These are phyloP conservation scores for Zoanthus gigantus DNA, from an alignment of 92 coral and sea anemone species.

Conservation along the genomic window DNA sequence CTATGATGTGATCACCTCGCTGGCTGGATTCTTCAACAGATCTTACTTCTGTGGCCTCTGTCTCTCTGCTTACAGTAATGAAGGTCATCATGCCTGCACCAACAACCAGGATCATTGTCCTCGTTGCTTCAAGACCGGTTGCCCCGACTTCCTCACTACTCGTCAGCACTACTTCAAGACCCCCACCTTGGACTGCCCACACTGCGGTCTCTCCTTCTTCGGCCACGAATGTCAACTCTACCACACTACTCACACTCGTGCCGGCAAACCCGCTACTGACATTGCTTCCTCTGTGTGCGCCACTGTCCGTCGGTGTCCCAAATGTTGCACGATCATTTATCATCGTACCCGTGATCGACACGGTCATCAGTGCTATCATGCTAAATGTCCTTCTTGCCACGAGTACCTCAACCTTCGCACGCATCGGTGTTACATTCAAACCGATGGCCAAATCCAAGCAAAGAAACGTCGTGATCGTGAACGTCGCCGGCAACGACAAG, in stretches of 20 bases:
- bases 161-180: neutral
- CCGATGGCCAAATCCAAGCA: too few species aligned
- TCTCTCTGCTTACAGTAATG: conserved; percentile 8
- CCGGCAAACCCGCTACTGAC: neutral
- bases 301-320: neutral
- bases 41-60: conserved; percentile 29
- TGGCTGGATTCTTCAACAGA: conserved; percentile 46
- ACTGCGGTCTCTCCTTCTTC: neutral
- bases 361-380: too few species aligned
- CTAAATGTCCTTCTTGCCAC: too few species aligned
- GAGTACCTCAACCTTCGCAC: too few species aligned
- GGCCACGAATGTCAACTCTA: neutral
- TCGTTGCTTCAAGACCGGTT: conserved; percentile 8
- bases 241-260: conserved; percentile 1
- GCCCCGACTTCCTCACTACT: neutral
- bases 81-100: conserved; percentile 37
- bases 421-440: too few species aligned
- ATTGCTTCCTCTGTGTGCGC: neutral
- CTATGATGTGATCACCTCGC: conserved; percentile 47
- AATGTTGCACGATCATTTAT: too few species aligned
- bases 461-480: too few species aligned
- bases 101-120: conserved; percentile 24
- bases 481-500: too few species aligned
- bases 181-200: neutral
- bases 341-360: too few species aligned